Evolutionary conservation across 1,140 invertebrate species (phyloP).

Genomic region (Radopholus similis): DNA sequence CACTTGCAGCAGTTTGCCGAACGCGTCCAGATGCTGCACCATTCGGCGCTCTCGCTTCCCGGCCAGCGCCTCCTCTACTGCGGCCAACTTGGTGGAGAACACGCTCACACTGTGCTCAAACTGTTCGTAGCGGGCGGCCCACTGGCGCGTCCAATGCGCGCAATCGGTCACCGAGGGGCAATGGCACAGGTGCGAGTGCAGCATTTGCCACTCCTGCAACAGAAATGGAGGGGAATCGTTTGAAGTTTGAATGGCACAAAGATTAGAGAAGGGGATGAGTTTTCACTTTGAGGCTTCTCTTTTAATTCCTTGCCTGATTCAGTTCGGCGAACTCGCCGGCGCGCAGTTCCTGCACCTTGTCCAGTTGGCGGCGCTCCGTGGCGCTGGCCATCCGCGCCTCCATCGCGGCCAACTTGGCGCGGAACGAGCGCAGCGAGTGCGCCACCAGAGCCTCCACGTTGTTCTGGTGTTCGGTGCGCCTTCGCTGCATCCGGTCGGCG

Average conservation of each 20-base stretch:
- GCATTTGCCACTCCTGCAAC: too few species aligned
- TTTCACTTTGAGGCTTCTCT: too few species aligned
- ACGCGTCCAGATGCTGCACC: conserved; percentile 20
- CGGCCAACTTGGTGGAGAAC: neutral
- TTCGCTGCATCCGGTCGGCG: neutral
- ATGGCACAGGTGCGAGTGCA: too few species aligned
- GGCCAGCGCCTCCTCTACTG: neutral
- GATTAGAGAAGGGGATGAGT: too few species aligned
- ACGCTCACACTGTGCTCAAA: neutral
- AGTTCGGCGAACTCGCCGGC: conserved; percentile 8
- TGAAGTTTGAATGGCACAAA: too few species aligned
- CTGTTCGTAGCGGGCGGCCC: neutral
- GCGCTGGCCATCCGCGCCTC: neutral
- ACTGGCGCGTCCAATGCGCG: neutral
- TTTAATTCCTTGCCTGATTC: too few species aligned
- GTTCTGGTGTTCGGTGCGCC: neutral
- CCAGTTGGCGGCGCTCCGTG: neutral
- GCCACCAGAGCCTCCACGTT: neutral
- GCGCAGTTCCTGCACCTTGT: neutral
- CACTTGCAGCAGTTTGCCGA: conserved; percentile 30
- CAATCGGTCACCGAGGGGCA: neutral
- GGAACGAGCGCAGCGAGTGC: neutral
- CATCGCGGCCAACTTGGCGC: neutral
- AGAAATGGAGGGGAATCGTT: too few species aligned
- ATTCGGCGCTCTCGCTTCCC: conserved; percentile 20